Percentiles rank a stretch among this genome's conserved stretches.
Conservation (phyloP, 2,797 vertebrate species). For the Bovichtus diacanthus region DNA sequence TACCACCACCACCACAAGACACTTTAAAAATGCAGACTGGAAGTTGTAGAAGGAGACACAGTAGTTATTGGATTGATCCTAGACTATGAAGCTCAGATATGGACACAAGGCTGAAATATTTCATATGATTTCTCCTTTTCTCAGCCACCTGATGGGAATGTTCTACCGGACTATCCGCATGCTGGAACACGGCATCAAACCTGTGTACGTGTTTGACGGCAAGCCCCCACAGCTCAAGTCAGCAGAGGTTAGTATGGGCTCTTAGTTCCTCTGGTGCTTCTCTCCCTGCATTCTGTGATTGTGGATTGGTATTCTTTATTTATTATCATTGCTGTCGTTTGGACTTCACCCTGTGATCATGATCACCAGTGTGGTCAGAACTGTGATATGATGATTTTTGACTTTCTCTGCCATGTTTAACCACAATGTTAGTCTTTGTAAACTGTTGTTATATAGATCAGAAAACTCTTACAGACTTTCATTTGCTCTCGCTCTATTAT, state of each 20-base stretch:
- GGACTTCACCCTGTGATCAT: not conserved
- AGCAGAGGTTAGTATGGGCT: conserved; percentile 85
- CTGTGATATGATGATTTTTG: not conserved
- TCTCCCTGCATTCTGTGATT: not conserved
- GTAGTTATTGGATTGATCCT: not conserved
- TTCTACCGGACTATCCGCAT: conserved; percentile 98
- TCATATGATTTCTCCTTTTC: conserved; percentile 19
- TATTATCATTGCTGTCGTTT: not conserved
- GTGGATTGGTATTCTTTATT: too few species aligned
- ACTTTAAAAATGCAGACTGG: not conserved
- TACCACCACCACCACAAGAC: conserved; percentile 23
- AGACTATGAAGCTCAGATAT: not conserved
- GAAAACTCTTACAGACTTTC: not conserved
- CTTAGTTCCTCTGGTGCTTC: not conserved
- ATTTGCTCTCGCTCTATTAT: not conserved
- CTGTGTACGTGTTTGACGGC: conserved; percentile 96
- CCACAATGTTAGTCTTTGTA: not conserved
- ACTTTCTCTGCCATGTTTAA: not conserved
- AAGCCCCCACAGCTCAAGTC: conserved; percentile 96
- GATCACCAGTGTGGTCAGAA: not conserved
- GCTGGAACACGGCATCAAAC: conserved; percentile 96
- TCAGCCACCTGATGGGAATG: conserved; percentile 96
- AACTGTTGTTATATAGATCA: not conserved
- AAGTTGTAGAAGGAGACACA: not conserved
- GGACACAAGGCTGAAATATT: not conserved